Conservation (phyloP, 2,113 vertebrate species). For the Sprattus sprattus region DNA sequence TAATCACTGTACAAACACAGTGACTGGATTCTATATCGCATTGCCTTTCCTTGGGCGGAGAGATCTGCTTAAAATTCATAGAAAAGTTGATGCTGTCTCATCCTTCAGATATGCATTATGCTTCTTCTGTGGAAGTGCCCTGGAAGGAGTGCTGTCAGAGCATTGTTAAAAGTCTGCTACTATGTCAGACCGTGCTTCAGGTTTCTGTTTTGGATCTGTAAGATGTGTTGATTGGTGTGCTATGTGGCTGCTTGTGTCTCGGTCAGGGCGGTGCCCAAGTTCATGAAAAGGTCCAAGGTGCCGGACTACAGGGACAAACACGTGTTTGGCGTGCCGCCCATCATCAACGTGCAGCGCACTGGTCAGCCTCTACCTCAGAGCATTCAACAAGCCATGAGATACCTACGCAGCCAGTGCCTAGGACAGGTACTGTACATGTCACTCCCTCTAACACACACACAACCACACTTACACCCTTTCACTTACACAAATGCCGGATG, state of each 20-base stretch:
- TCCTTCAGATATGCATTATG: too few species aligned
- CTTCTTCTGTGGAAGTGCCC: too few species aligned
- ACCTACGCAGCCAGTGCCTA: slow-evolving; percentile 80
- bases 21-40: too few species aligned
- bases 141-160: too few species aligned
- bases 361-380: slow-evolving; percentile 84
- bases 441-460: neutral
- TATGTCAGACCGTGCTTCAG: neutral
- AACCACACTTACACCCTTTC: neutral
- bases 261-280: slow-evolving; percentile 81
- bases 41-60: neutral
- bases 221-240: too few species aligned
- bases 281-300: slow-evolving; percentile 83
- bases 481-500: neutral
- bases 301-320: slow-evolving; percentile 78
- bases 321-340: slow-evolving; percentile 80
- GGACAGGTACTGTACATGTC: slow-evolving; percentile 71
- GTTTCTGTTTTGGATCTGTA: neutral
- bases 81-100: neutral
- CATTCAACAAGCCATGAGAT: slow-evolving; percentile 88
- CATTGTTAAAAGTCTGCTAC: too few species aligned
- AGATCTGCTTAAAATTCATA: neutral
- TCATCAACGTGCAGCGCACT: slow-evolving; percentile 76
- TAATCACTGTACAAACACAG: too few species aligned
- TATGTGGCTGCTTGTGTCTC: neutral